Evolutionary conservation across 2,113 vertebrate species (phyloP).

Genomic region (Tauraco erythrolophus): DNA sequence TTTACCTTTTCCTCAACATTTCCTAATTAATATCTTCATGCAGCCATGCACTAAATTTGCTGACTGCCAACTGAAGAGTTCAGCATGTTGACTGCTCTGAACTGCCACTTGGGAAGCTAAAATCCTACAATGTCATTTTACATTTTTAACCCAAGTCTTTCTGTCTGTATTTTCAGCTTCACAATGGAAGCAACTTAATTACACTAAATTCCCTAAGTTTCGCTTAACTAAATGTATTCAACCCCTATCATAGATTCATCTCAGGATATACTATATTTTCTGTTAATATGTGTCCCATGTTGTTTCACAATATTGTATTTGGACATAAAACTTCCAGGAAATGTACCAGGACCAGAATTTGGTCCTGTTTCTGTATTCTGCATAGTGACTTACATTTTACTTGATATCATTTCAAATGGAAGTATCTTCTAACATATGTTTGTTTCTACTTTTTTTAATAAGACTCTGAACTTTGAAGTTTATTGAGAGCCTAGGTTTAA

Average conservation of each 20-base stretch:
- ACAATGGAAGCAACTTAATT: background rate
- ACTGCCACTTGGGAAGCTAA: background rate
- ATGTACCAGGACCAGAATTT: background rate
- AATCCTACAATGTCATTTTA: background rate
- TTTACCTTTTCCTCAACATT: background rate
- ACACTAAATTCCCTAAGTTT: background rate
- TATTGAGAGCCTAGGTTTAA: background rate
- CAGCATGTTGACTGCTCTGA: background rate
- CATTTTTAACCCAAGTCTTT: background rate
- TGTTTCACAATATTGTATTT: background rate
- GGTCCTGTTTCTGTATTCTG: background rate
- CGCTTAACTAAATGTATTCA: background rate
- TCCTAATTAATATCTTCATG: background rate
- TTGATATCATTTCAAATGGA: background rate
- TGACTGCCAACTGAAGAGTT: background rate
- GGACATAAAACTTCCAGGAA: background rate
- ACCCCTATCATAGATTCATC: too few relatives aligned
- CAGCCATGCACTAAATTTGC: background rate
- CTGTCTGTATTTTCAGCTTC: background rate
- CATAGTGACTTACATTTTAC: background rate
- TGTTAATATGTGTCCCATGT: background rate
- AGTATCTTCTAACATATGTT: fast-evolving
- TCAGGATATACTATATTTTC: background rate
- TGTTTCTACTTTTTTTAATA: background rate
- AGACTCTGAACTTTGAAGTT: background rate